phyloP scores from a whole-genome alignment of 2,888 invertebrate genomes.

The Teinopalpus imperialis region DNA sequence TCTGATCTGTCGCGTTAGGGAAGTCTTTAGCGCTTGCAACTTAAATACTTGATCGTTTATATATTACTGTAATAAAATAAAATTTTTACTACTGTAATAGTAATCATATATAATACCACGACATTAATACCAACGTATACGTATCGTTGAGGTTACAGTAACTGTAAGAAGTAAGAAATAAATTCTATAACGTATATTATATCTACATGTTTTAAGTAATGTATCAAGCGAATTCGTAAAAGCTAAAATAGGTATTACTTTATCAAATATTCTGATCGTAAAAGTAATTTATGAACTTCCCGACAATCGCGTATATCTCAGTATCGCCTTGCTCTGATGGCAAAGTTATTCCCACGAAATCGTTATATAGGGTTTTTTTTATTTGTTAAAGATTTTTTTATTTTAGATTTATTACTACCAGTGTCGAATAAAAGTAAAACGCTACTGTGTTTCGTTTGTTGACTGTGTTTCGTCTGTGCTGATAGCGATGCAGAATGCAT shows the following conservation, averaged over 20 bases:
- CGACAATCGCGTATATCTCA: constrained; percentile 12
- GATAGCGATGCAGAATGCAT: too few relatives aligned
- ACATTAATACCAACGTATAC: too few relatives aligned
- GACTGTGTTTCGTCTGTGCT: too few relatives aligned
- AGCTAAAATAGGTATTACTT: constrained; percentile 12
- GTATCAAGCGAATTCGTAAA: constrained; percentile 3
- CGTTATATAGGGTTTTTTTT: constrained; percentile 1
- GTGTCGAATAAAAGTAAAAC: too few relatives aligned
- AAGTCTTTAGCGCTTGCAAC: background rate
- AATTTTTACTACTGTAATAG: too few relatives aligned
- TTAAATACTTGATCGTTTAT: background rate
- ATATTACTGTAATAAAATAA: too few relatives aligned
- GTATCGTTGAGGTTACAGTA: too few relatives aligned
- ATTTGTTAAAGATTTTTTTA: too few relatives aligned
- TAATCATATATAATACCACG: too few relatives aligned
- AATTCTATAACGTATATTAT: constrained; percentile 1
- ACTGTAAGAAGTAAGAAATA: background rate
- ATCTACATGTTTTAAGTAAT: constrained; percentile 1
- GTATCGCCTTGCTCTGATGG: background rate
- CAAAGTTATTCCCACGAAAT: constrained; percentile 1
- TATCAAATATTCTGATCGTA: constrained; percentile 10
- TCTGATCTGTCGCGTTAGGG: too few relatives aligned
- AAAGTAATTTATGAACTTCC: constrained; percentile 17
- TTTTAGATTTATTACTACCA: too few relatives aligned
- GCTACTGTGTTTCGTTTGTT: too few relatives aligned